phyloP scores from a whole-genome alignment of 2,888 invertebrate species.

The Noctua janthina region DNA sequence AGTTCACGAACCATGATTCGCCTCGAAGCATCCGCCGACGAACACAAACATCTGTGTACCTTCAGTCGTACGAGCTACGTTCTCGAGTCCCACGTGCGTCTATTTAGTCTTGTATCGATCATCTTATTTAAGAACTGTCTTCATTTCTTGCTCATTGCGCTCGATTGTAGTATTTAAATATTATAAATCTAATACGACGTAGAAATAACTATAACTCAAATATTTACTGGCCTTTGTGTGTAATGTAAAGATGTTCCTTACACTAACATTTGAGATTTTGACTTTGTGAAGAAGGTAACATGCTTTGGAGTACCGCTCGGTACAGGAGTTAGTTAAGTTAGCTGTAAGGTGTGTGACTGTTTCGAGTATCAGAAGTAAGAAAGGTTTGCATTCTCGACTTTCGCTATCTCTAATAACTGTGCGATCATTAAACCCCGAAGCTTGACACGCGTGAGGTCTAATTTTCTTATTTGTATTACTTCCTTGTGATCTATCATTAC shows the following conservation, averaged over 20 bases:
- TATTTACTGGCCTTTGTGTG: conserved; percentile 87
- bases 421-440: conserved; percentile 83
- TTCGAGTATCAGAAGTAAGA: conserved; percentile 77
- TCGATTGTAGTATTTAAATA: conserved; percentile 83
- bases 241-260: conserved; percentile 82
- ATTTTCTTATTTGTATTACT: conserved; percentile 66
- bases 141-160: conserved; percentile 85
- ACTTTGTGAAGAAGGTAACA: conserved; percentile 66
- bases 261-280: conserved; percentile 77
- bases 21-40: conserved; percentile 58
- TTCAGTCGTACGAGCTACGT: conserved; percentile 59
- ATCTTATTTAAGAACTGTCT: conserved; percentile 71
- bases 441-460: conserved; percentile 70
- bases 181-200: conserved; percentile 85
- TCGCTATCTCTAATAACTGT: conserved; percentile 73
- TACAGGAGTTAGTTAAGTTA: conserved; percentile 83
- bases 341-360: conserved; percentile 85
- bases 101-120: conserved; percentile 67
- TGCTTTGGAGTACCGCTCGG: conserved; percentile 80
- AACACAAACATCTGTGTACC: conserved; percentile 52
- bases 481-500: conserved; percentile 64
- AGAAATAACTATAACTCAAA: conserved; percentile 84
- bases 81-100: conserved; percentile 72
- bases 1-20: conserved; percentile 73
- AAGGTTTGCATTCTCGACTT: conserved; percentile 75